Conservation (phyloP, 2,113 vertebrate genomes). For the Dromas ardeola region DNA sequence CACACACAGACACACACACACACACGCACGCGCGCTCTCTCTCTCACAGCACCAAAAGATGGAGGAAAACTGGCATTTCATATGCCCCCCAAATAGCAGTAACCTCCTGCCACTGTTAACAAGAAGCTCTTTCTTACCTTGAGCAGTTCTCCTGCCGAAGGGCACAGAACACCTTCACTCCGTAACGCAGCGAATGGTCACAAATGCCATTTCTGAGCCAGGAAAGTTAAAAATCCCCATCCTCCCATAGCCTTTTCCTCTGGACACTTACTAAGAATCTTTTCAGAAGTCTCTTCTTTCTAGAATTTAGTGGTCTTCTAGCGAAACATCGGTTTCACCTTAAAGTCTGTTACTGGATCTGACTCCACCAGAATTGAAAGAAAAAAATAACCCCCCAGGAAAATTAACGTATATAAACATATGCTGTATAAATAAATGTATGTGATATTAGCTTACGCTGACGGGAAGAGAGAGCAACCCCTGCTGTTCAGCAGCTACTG, state of each 20-base stretch:
- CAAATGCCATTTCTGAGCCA: background rate
- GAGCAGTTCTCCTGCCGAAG: background rate
- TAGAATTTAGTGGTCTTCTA: background rate
- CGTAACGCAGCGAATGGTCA: fast-evolving
- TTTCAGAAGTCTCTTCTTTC: background rate
- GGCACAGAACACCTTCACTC: background rate
- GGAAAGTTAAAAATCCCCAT: background rate
- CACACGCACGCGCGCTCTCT: too few relatives aligned
- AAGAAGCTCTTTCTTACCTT: background rate
- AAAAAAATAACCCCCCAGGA: background rate
- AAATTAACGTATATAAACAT: background rate
- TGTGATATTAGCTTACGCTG: background rate
- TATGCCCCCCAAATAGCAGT: fast-evolving
- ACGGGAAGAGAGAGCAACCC: background rate
- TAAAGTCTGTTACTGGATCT: background rate
- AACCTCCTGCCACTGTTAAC: background rate
- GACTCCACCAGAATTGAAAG: background rate
- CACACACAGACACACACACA: too few relatives aligned
- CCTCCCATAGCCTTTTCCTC: background rate
- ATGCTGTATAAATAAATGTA: background rate
- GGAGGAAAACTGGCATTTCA: too few relatives aligned
- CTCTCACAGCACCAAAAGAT: background rate
- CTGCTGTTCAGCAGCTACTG: background rate
- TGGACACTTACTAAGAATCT: background rate
- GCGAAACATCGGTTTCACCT: background rate